Conservation (phyloP, 2,797 vertebrate species). For the Sus cebifrons region DNA sequence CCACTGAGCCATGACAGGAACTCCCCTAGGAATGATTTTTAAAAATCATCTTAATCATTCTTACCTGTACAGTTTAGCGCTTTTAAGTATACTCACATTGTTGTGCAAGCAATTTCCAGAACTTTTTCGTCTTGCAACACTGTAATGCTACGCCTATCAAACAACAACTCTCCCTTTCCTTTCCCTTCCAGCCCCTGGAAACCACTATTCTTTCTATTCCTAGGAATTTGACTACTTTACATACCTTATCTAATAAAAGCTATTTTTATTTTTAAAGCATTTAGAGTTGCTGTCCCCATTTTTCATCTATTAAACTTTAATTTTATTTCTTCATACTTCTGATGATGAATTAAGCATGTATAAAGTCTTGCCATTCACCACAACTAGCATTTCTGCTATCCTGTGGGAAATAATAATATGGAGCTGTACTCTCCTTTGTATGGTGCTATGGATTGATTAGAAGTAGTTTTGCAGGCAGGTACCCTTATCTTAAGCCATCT, state of each 20-base stretch:
- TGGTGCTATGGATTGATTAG: neutral
- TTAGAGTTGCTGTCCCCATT: neutral
- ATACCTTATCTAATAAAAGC: neutral
- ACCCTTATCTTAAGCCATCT: neutral
- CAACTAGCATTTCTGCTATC: neutral
- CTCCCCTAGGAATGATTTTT: neutral
- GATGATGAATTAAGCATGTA: neutral
- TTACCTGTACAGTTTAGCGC: neutral
- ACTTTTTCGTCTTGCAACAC: neutral
- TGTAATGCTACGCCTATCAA: neutral
- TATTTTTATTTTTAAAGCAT: constrained; percentile 16
- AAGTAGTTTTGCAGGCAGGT: neutral
- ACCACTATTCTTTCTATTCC: neutral
- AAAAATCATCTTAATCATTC: neutral
- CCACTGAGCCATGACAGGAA: too few species aligned
- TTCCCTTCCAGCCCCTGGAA: neutral
- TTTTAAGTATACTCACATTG: neutral
- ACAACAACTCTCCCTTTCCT: neutral
- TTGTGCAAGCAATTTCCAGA: neutral
- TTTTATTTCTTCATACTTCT: neutral
- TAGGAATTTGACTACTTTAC: neutral
- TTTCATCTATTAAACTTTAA: constrained; percentile 46
- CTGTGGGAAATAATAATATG: neutral
- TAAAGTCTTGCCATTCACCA: neutral
- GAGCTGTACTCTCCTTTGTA: neutral